Evolutionary conservation across 2,888 invertebrate species (phyloP), one percentile per base, ranked within the genome.

Genomic region (Ptychoptera contaminata): DNA sequence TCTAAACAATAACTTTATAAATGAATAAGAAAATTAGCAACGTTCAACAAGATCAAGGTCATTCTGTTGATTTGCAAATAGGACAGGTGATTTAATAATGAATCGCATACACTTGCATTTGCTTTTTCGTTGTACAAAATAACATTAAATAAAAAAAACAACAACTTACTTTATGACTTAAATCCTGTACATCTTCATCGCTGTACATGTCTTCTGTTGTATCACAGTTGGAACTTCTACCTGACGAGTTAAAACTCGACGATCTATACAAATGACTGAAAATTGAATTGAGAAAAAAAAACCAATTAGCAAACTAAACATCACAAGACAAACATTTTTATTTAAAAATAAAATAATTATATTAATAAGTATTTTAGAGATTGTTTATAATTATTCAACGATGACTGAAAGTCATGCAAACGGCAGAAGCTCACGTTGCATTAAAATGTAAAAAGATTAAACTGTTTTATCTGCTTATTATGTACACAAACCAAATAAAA

Each of bases 141-240:
- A 14, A 30, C 10, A 11, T 16, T 9, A 12, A 31, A 60, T 55
- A 9, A 5, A 34, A 10, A n/a, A n/a, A n/a, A n/a, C n/a, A n/a
- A n/a, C n/a, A n/a, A 45, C 61, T 59, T 47, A 92, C 93, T 80
- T 90, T 87, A 67, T 91, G 87, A 68, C 85, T 92, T 59, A 93
- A 79, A 68, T 92, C 91, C 67, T 88, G 82, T 47, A 93, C 85
- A 68, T 92, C 92, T 63, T 93, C 92, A 71, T 93, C 91, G 53
- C 90, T 90, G 72, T 87, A 90, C 80, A 91, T 86, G 69, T 92
- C 92, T 75, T 92, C 92, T 46, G 84, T 85, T 58, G 84, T 84
- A 68, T 90, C 88, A 67, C 88, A 88, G 60, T 81, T 86, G 54
- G 90, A 90, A 62, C 88, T 88, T 64, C 88, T 79, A 53, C 90